Evolutionary conservation across 2,888 invertebrate genomes (phyloP).

Genomic region (Argyra leucocephala): DNA sequence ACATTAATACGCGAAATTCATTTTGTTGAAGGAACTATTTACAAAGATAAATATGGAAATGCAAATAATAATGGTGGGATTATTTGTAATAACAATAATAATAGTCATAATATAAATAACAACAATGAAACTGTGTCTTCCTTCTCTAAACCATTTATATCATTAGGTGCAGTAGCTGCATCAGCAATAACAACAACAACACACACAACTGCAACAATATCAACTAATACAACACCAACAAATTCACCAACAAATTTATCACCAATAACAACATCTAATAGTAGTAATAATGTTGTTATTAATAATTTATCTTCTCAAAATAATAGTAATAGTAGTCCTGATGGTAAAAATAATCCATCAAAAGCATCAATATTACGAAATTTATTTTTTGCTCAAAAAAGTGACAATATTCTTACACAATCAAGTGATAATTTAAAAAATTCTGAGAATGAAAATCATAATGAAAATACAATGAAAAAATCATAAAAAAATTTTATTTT

Average conservation of each 20-base stretch:
- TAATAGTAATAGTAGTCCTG: conserved; percentile 12
- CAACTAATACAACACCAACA: conserved; percentile 18
- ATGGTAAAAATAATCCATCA: conserved; percentile 24
- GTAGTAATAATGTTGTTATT: conserved; percentile 5
- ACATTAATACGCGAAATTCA: conserved; percentile 3
- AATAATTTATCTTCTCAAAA: conserved; percentile 4
- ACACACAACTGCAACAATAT: conserved; percentile 4
- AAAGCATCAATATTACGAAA: conserved; percentile 29
- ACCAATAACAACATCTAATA: conserved; percentile 10
- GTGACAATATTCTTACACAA: conserved; percentile 13
- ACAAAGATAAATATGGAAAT: background rate
- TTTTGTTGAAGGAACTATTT: conserved; percentile 1
- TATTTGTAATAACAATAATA: background rate
- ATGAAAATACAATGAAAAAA: background rate
- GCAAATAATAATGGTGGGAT: background rate
- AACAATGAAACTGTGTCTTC: background rate
- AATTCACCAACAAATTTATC: conserved; percentile 16
- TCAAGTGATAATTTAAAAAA: background rate
- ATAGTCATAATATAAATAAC: background rate
- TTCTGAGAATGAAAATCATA: background rate
- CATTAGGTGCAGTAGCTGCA: too few relatives aligned
- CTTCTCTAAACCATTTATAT: background rate
- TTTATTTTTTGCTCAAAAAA: conserved; percentile 27
- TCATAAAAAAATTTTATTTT: background rate
- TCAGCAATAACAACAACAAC: too few relatives aligned